Evolutionary conservation across 2,797 vertebrate species (phyloP).

Genomic region (Urosaurus nigricauda): DNA sequence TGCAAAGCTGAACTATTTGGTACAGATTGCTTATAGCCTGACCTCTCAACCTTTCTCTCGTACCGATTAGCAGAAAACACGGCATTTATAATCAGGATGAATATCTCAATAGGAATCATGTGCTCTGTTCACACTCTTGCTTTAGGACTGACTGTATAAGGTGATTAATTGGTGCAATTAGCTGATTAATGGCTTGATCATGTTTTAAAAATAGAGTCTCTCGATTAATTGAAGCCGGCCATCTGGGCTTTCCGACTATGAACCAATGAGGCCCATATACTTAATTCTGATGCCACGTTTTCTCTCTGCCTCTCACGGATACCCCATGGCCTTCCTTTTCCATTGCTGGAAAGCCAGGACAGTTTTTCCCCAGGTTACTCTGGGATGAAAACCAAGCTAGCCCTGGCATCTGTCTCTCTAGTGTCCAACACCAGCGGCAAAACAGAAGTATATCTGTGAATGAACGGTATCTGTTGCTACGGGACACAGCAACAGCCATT

Average conservation of each 20-base stretch:
- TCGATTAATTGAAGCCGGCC: constrained; percentile 42
- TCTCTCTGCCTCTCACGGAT: neutral
- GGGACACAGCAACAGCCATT: too few relatives aligned
- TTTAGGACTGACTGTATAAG: constrained; percentile 33
- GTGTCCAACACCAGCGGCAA: neutral
- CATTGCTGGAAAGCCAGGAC: neutral
- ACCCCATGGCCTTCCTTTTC: neutral
- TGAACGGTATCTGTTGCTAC: neutral
- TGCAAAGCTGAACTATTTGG: neutral
- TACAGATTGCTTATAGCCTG: neutral
- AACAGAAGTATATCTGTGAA: neutral
- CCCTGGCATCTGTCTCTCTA: too few relatives aligned
- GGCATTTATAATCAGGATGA: constrained; percentile 6
- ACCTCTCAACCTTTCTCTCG: neutral
- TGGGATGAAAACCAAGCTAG: too few relatives aligned
- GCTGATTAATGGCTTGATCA: constrained; percentile 53
- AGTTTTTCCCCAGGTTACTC: neutral
- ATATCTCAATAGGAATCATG: constrained; percentile 16
- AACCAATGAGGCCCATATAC: neutral
- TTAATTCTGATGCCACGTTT: neutral
- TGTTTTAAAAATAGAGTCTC: constrained; percentile 44
- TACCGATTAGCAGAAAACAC: neutral
- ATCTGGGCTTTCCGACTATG: constrained; percentile 34
- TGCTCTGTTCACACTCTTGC: constrained; percentile 8
- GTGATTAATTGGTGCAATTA: constrained; percentile 52